phyloP scores from a whole-genome alignment of 2,888 invertebrate genomes.

The Neuroscelio doddi region DNA sequence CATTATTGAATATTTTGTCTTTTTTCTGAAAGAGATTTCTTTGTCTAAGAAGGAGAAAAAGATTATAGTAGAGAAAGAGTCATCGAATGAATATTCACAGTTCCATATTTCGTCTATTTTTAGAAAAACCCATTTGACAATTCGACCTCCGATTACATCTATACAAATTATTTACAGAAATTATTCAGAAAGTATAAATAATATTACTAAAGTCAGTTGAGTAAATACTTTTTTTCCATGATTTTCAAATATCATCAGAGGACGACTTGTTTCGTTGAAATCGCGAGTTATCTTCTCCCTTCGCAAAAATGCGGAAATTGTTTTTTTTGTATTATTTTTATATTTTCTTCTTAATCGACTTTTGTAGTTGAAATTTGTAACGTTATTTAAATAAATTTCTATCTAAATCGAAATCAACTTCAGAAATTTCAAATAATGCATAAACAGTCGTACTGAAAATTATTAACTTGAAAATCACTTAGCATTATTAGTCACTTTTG shows the following conservation, averaged over 20 bases:
- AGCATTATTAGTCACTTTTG: too few species aligned
- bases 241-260: neutral
- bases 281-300: slow-evolving; percentile 31
- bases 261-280: slow-evolving; percentile 1
- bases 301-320: slow-evolving; percentile 24
- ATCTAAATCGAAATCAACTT: slow-evolving; percentile 33
- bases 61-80: slow-evolving; percentile 22
- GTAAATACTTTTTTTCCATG: too few species aligned
- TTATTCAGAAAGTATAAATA: too few species aligned
- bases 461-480: too few species aligned
- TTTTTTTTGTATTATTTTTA: slow-evolving; percentile 13
- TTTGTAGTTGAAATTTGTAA: slow-evolving; percentile 39
- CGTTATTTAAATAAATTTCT: slow-evolving; percentile 41
- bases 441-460: too few species aligned
- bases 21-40: slow-evolving; percentile 42
- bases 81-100: slow-evolving; percentile 23
- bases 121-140: neutral
- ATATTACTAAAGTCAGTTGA: too few species aligned
- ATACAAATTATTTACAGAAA: neutral
- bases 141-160: slow-evolving; percentile 2
- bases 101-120: slow-evolving; percentile 18
- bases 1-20: too few species aligned
- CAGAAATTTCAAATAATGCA: neutral
- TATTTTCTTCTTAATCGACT: slow-evolving; percentile 29
- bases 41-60: slow-evolving; percentile 25